Evolutionary conservation across 2,797 vertebrate species (phyloP).

Genomic region (Aeoliscus strigatus): DNA sequence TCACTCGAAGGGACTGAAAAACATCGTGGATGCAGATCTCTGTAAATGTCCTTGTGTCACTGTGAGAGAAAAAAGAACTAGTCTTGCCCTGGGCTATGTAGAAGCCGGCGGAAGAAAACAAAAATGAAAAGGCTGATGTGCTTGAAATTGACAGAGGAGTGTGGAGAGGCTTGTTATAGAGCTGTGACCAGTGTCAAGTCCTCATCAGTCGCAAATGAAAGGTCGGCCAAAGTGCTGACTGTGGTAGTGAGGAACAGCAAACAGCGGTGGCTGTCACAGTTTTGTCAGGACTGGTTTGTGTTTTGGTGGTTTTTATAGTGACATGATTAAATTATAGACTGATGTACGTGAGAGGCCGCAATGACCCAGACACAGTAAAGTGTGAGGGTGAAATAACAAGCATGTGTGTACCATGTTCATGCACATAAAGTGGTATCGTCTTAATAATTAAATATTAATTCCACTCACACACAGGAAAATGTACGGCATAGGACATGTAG

Average conservation of each 20-base stretch:
- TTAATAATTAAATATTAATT: slow-evolving; percentile 37
- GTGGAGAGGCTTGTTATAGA: slow-evolving; percentile 38
- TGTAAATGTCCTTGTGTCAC: slow-evolving; percentile 32
- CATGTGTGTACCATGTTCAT: slow-evolving; percentile 5
- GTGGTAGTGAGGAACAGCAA: slow-evolving; percentile 32
- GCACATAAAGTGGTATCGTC: slow-evolving; percentile 5
- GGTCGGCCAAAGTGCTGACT: slow-evolving; percentile 40
- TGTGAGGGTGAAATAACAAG: not conserved
- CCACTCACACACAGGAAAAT: slow-evolving; percentile 14
- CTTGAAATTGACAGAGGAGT: slow-evolving; percentile 51
- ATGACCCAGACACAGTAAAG: too few relatives aligned
- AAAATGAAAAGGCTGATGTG: slow-evolving; percentile 39
- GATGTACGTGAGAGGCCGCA: too few relatives aligned
- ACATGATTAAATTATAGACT: too few relatives aligned
- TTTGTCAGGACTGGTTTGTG: too few relatives aligned
- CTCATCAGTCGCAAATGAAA: slow-evolving; percentile 47
- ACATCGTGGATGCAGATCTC: slow-evolving; percentile 35
- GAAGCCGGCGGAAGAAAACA: slow-evolving; percentile 12
- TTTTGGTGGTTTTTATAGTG: too few relatives aligned
- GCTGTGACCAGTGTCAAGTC: slow-evolving; percentile 57
- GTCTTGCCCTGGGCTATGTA: not conserved
- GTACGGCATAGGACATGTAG: slow-evolving; percentile 5
- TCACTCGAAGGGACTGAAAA: slow-evolving; percentile 40
- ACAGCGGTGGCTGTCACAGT: slow-evolving; percentile 10
- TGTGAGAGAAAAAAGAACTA: slow-evolving; percentile 24